Percentiles rank a stretch among this genome's conserved stretches.
Conservation (phyloP, 2,797 vertebrate genomes). For the Adrianichthys oophorus region DNA sequence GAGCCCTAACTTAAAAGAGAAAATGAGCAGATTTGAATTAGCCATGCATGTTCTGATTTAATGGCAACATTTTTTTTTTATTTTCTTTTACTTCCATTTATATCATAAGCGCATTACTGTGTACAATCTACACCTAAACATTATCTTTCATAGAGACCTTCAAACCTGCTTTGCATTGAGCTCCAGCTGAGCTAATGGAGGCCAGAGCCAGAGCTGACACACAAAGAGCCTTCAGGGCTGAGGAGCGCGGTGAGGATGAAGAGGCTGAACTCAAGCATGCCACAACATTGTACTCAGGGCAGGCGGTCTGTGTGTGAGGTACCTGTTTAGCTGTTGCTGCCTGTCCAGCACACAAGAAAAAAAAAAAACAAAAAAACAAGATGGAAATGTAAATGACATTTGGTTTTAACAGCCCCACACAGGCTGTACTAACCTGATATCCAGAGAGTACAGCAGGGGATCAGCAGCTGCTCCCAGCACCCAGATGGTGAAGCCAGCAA, state of each 20-base stretch:
- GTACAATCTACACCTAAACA: slow-evolving; percentile 17
- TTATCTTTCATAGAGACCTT: slow-evolving; percentile 27
- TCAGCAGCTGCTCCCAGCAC: slow-evolving; percentile 78
- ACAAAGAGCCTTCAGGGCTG: slow-evolving; percentile 18
- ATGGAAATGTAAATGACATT: not conserved
- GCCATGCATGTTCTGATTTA: slow-evolving; percentile 5
- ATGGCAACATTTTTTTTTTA: not conserved
- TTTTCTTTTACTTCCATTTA: not conserved
- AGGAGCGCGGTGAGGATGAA: slow-evolving; percentile 3
- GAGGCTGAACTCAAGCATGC: slow-evolving; percentile 15
- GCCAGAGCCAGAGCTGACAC: slow-evolving; percentile 18
- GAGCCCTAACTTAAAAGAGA: slow-evolving; percentile 22
- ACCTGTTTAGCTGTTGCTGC: slow-evolving; percentile 12
- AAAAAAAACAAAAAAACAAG: not conserved
- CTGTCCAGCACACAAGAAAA: not conserved
- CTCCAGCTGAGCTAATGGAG: slow-evolving; percentile 54
- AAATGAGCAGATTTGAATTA: slow-evolving; percentile 2
- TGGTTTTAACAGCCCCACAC: slow-evolving; percentile 3
- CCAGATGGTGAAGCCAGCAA: slow-evolving; percentile 83
- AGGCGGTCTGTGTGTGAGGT: slow-evolving; percentile 10
- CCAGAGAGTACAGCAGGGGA: slow-evolving; percentile 78
- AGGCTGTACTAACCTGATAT: slow-evolving; percentile 79
- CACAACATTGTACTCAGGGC: slow-evolving; percentile 20
- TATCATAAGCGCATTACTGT: not conserved
- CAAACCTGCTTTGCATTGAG: slow-evolving; percentile 20